These are phyloP conservation scores for Dusona sp. DNA, from an alignment of 2,888 invertebrate genomes.

Conservation along the genomic window DNA sequence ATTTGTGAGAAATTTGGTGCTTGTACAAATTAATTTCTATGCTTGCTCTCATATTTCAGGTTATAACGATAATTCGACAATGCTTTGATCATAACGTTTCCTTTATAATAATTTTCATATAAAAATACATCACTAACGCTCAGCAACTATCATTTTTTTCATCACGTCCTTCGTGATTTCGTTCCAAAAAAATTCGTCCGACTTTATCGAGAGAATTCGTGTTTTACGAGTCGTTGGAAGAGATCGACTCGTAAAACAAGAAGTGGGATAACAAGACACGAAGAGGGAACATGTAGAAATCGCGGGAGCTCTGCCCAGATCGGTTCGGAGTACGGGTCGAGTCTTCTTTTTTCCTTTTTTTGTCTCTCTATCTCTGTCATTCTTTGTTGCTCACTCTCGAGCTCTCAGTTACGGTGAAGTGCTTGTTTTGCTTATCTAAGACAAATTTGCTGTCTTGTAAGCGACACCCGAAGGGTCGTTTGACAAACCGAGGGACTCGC, in stretches of 20 bases:
- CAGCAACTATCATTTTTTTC: background rate
- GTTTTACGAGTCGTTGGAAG: slow-evolving; percentile 26
- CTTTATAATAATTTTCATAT: background rate
- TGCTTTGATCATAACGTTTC: background rate
- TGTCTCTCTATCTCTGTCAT: background rate
- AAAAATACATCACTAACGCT: background rate
- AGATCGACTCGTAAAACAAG: slow-evolving; percentile 57
- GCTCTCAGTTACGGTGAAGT: slow-evolving; percentile 72
- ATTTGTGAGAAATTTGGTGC: too few species aligned
- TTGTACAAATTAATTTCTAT: too few species aligned
- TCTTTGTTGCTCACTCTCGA: background rate
- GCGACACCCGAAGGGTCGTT: slow-evolving; percentile 82
- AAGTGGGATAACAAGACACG: slow-evolving; percentile 60
- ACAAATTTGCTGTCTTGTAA: slow-evolving; percentile 84
- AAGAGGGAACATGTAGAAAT: slow-evolving; percentile 45
- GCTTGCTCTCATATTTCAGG: too few species aligned
- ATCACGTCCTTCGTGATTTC: background rate
- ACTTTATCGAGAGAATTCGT: slow-evolving; percentile 38
- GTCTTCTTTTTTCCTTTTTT: slow-evolving; percentile 8
- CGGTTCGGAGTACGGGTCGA: slow-evolving; percentile 24
- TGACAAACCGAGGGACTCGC: slow-evolving; percentile 81
- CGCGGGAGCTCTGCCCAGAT: slow-evolving; percentile 20
- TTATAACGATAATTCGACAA: background rate
- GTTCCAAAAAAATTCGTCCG: slow-evolving; percentile 10
- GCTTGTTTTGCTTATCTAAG: slow-evolving; percentile 83